These are phyloP conservation scores for Gopherus evgoodei DNA, from an alignment of 2,113 vertebrate genomes.

Conservation along the genomic window DNA sequence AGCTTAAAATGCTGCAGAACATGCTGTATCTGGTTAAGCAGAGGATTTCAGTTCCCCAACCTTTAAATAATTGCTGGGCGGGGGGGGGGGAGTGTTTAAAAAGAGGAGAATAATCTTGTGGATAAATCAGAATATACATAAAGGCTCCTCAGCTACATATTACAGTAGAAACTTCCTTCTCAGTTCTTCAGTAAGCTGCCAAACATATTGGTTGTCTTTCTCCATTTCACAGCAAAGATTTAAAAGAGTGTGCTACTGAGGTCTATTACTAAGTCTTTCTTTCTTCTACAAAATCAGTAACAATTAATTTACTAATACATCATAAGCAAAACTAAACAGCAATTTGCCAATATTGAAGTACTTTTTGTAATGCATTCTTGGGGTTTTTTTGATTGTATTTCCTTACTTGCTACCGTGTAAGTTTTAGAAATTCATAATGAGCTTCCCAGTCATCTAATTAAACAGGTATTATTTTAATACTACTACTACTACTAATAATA, in stretches of 20 bases:
- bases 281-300: background rate
- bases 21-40: fast-evolving
- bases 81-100: background rate
- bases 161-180: background rate
- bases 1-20: background rate
- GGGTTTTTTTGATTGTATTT: fast-evolving
- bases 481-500: no score
- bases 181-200: background rate
- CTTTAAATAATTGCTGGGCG: background rate
- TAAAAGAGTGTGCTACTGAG: background rate
- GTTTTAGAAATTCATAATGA: background rate
- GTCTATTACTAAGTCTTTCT: background rate
- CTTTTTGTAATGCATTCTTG: background rate
- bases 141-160: background rate
- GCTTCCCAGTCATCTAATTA: background rate
- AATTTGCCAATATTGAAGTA: background rate
- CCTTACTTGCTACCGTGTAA: background rate
- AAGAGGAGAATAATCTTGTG: background rate
- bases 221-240: background rate
- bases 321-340: background rate
- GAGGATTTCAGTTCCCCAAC: background rate
- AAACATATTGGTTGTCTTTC: background rate
- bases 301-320: background rate
- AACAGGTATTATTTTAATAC: background rate
- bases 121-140: background rate